Evolutionary conservation across 2,888 invertebrate species (phyloP), one percentile per base, ranked within the genome.

Genomic region (Blera fallax): DNA sequence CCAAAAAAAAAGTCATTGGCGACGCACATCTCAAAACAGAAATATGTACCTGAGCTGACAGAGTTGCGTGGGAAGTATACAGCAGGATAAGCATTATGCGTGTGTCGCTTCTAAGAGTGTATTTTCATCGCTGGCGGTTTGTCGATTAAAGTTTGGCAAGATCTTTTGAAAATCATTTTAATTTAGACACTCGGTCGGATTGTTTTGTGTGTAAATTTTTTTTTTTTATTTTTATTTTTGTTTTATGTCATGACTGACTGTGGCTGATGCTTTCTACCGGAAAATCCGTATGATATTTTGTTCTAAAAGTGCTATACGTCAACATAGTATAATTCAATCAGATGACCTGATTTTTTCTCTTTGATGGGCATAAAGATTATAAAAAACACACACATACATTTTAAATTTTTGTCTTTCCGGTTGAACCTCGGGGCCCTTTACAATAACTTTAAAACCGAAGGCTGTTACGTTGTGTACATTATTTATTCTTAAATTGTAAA

Each of bases 71-170:
- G 85, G 81, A 78, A 67, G 83, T 43, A 32, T 67, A 79, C 34
- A 72, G 11, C 32, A 50, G 40, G 54, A 56, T 50, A 52, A 45
- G 48, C 54, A 52, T 32, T 29, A 65, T 80, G 56, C 52, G 34
- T 56, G 43, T 34, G 50, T 64, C 52, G 64, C 48, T 79, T 40
- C 48, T 21, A 40, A 60, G 58, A 67, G 54, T 80, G 74, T 77
- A 77, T 81, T 85, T 85, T 45, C 65, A 80, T 85, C 76, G 70
- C 58, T 56, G 43, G 64, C 69, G 62, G 54, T 65, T 70, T 48
- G 24, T 48, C 80, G 69, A 76, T 80, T 80, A 70, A 70, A 80
- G 80, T 80, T 81, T 81, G 54, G 81, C 85, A 85, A 81, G 76
- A 85, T 76, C 37, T 84, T 79, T 85, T 56, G 40, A 60, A 85